Evolutionary conservation across 1,140 invertebrate species (phyloP).

Genomic region (Phenacoccus solenopsis): DNA sequence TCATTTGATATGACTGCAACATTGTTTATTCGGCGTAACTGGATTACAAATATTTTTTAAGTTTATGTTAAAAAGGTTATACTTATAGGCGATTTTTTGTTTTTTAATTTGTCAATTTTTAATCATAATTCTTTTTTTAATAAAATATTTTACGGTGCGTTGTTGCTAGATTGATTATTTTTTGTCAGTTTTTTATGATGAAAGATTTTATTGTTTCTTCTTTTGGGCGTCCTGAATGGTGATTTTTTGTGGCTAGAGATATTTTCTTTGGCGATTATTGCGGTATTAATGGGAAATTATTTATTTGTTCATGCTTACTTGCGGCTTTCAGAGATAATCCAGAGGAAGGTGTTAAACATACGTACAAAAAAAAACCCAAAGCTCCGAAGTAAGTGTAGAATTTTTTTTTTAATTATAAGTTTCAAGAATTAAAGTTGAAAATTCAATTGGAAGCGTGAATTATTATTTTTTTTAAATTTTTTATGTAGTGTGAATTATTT

Average conservation of each 20-base stretch:
- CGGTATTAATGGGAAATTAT: neutral
- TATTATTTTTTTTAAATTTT: no score
- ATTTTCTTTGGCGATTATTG: no score
- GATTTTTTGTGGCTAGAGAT: no score
- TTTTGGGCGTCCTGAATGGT: no score
- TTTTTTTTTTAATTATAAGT: neutral
- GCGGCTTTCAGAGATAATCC: neutral
- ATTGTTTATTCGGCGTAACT: neutral
- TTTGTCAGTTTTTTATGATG: no score
- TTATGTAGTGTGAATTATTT: no score
- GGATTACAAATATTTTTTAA: neutral
- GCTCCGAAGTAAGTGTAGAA: neutral
- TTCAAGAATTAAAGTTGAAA: no score
- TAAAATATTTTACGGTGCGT: neutral
- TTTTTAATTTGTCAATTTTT: no score
- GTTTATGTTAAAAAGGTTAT: neutral
- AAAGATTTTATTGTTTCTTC: no score
- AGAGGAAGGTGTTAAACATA: neutral
- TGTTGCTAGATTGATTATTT: no score
- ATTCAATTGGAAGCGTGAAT: no score
- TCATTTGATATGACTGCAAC: neutral
- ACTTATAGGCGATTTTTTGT: neutral
- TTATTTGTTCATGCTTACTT: constrained; percentile 6
- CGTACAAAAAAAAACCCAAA: neutral
- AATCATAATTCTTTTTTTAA: no score